Conservation (phyloP, 2,113 vertebrate species). For the Atlantisia rogersi region DNA sequence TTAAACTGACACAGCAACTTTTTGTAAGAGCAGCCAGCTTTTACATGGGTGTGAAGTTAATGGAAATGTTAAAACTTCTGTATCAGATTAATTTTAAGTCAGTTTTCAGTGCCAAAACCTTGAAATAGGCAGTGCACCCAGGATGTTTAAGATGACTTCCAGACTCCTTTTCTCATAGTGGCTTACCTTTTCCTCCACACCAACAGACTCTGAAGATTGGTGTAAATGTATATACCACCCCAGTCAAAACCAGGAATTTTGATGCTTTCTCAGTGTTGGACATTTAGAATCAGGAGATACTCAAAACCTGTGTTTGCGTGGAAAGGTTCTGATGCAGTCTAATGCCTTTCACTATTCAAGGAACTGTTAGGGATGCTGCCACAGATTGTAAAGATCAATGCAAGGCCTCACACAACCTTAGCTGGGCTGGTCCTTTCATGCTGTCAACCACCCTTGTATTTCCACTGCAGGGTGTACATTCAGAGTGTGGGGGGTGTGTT, state of each 20-base stretch:
- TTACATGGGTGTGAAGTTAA: neutral
- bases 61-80: neutral
- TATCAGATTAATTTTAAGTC: neutral
- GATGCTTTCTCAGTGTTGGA: neutral
- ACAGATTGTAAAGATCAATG: neutral
- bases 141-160: neutral
- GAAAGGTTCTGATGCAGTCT: neutral
- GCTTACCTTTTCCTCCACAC: neutral
- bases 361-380: neutral
- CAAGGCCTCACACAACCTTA: neutral
- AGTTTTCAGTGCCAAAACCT: neutral
- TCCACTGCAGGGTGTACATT: neutral
- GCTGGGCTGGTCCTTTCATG: accelerated
- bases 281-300: accelerated
- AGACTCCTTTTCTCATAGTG: neutral
- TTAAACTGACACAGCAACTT: neutral
- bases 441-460: neutral
- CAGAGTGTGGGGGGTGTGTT: neutral
- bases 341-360: neutral
- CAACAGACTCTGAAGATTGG: neutral
- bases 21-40: neutral
- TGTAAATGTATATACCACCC: neutral
- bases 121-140: neutral
- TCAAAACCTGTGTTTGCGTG: neutral
- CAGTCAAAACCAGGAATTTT: neutral